Conservation (phyloP, 2,888 invertebrate genomes). For the Flabesymbios commensalis region DNA sequence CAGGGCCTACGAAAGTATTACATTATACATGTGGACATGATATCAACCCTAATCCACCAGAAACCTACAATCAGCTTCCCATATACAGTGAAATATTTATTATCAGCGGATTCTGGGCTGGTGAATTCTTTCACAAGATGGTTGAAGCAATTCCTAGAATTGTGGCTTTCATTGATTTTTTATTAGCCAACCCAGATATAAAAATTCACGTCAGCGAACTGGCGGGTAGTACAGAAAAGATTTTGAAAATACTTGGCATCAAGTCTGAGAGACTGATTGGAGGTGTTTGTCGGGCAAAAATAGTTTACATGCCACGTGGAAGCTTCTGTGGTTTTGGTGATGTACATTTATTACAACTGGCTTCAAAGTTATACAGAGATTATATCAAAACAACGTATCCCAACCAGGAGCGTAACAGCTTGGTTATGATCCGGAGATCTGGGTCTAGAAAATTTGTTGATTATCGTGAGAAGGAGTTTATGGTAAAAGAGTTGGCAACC, state of each 20-base stretch:
- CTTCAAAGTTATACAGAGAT: conserved; percentile 18
- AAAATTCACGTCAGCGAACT: conserved; percentile 30
- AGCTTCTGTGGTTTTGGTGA: conserved; percentile 35
- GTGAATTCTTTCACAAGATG: conserved; percentile 30
- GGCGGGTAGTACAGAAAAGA: conserved; percentile 15
- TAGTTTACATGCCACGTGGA: conserved; percentile 32
- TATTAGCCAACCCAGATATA: conserved; percentile 20
- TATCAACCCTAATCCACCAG: conserved; percentile 18
- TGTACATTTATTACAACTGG: conserved; percentile 19
- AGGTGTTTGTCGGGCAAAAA: conserved; percentile 26
- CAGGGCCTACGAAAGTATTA: conserved; percentile 27
- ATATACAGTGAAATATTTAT: conserved; percentile 35
- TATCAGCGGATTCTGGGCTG: conserved; percentile 34
- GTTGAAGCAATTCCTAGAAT: conserved; percentile 32
- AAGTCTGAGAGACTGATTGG: conserved; percentile 24
- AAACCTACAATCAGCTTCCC: conserved; percentile 8
- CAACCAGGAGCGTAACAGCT: conserved; percentile 1
- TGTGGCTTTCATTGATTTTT: conserved; percentile 30
- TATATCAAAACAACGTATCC: neutral
- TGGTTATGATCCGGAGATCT: conserved; percentile 22
- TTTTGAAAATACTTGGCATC: conserved; percentile 24
- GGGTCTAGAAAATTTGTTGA: conserved; percentile 16
- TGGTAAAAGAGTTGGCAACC: conserved; percentile 11
- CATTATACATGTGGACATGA: conserved; percentile 35
- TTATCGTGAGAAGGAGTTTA: conserved; percentile 3